These are phyloP conservation scores for Pygmarrhopalites habei DNA, from an alignment of 1,140 invertebrate species.

Conservation along the genomic window DNA sequence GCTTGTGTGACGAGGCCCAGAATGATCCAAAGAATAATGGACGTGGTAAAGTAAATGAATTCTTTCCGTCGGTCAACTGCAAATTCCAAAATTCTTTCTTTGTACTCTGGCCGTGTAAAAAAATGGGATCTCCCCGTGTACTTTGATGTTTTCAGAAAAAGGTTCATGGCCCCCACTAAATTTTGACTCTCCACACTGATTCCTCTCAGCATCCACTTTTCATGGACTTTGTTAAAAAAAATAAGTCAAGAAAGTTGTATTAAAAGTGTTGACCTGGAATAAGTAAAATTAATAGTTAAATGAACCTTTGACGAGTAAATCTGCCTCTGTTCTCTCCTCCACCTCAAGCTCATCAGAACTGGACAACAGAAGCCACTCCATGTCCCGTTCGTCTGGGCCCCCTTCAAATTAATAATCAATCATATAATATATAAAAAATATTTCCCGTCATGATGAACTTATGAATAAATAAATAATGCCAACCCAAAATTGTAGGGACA, in stretches of 20 bases:
- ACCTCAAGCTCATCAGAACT: neutral
- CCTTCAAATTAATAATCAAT: no score
- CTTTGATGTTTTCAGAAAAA: neutral
- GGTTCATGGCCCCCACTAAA: neutral
- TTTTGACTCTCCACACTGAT: constrained; percentile 9
- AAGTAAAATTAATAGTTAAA: no score
- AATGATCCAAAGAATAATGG: constrained; percentile 5
- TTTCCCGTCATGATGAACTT: no score
- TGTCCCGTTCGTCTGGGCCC: neutral
- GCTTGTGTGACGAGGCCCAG: neutral
- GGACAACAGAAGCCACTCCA: neutral
- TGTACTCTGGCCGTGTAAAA: neutral
- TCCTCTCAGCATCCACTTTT: neutral
- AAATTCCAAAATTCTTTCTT: neutral
- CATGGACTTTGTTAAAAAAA: neutral
- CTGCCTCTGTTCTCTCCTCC: neutral
- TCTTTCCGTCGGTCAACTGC: constrained; percentile 2
- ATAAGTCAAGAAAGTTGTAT: no score
- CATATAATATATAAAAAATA: no score
- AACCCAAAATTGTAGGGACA: neutral
- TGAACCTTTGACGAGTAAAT: no score
- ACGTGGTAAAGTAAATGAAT: constrained; percentile 3
- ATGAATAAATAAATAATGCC: no score
- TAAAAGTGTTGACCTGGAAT: no score
- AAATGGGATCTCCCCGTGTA: neutral